Evolutionary conservation across 2,888 invertebrate species (phyloP), one percentile per base, ranked within the genome.

Genomic region (Cyrtodaria siliqua): DNA sequence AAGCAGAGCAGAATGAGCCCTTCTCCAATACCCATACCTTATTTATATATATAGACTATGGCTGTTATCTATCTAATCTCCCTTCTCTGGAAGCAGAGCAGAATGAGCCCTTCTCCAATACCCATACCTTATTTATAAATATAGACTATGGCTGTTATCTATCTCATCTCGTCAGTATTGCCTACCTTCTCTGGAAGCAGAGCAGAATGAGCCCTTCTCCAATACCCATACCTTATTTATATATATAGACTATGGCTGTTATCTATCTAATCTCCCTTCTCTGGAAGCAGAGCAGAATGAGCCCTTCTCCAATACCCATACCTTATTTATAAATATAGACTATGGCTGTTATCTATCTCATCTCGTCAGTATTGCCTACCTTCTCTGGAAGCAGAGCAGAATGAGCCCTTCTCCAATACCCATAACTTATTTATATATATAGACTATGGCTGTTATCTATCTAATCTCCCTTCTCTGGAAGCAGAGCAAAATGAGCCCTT

Each of bases 391-490:
- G 99, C 99, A 99, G 16, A 99, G 94, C 82, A 99, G 94, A 26
- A 98, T 97, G 79, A 99, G 96, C 8, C 99, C 99, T 18, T 99
- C 99, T 1, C 99, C 99, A 75, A 99, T 97, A 23, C 99, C 99
- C 79, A 99, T 95, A 90, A 98, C 97, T 90, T 97, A 96, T 93
- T 98, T 98, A 81, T 99, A 94, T 53, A 99, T 97, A 82, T 95
- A 94, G 52, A 95, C 95, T 86, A 95, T 96, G 16, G 95, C 95
- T 93, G 98, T 97, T n/a, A n/a, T n/a, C n/a, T n/a, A n/a, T n/a
- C n/a, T n/a, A n/a, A n/a, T n/a, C n/a, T n/a, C n/a, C n/a, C n/a
- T n/a, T n/a, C n/a, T n/a, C n/a, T n/a, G n/a, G n/a, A n/a, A n/a
- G n/a, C n/a, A n/a, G n/a, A n/a, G n/a, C n/a, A n/a, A n/a, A n/a